Conservation (phyloP, 2,113 vertebrate species). For the Eurystomus gularis region DNA sequence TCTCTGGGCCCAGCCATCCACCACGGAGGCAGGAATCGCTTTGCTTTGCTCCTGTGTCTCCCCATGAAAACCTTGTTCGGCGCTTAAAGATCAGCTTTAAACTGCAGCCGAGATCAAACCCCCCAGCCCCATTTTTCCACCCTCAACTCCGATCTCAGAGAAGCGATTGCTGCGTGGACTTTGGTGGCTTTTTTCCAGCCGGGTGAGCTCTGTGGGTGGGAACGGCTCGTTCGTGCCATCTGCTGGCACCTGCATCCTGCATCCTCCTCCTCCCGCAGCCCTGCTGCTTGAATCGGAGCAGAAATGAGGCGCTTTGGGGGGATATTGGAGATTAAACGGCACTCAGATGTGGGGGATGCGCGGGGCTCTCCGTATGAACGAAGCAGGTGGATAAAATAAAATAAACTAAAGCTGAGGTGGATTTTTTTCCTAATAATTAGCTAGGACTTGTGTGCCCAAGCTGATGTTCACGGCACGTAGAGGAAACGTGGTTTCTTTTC, state of each 20-base stretch:
- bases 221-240: background rate
- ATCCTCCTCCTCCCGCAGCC: background rate
- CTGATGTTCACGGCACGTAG: rapidly evolving
- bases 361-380: background rate
- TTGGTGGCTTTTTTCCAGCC: rapidly evolving
- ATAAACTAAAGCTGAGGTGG: background rate
- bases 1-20: too few species aligned
- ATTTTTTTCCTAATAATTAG: rapidly evolving
- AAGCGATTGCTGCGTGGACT: background rate
- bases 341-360: rapidly evolving
- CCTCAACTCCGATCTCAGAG: rapidly evolving
- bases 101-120: background rate
- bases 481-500: rapidly evolving
- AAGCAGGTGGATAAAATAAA: too few species aligned
- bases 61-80: too few species aligned
- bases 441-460: rapidly evolving
- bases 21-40: too few species aligned
- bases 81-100: background rate
- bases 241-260: background rate
- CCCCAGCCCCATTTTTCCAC: background rate
- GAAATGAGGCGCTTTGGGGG: rapidly evolving
- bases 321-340: background rate
- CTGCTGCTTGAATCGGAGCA: too few species aligned
- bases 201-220: background rate
- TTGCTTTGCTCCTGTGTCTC: too few species aligned